These are phyloP conservation scores for Muschampia staudingeri DNA, from an alignment of 2,888 invertebrate genomes.

Conservation along the genomic window DNA sequence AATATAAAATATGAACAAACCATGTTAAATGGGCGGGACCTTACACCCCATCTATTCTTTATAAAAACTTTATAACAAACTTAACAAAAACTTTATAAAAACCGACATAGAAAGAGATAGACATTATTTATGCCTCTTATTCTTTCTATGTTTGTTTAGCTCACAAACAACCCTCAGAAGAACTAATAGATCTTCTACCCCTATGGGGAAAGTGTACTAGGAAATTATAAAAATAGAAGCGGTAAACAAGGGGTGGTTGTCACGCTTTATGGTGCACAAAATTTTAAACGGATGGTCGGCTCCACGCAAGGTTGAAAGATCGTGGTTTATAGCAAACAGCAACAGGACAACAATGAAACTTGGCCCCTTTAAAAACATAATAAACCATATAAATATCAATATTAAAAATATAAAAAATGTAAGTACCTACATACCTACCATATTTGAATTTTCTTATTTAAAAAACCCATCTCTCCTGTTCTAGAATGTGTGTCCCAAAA, in stretches of 20 bases:
- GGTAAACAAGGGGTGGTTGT: slow-evolving; percentile 65
- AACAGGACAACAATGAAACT: too few species aligned
- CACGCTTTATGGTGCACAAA: slow-evolving; percentile 28
- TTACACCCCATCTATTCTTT: background rate
- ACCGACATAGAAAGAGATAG: slow-evolving; percentile 4
- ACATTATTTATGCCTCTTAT: background rate
- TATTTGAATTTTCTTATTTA: too few species aligned
- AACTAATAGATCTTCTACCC: slow-evolving; percentile 80
- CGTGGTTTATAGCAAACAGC: background rate
- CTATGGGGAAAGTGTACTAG: slow-evolving; percentile 82
- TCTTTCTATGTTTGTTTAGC: background rate
- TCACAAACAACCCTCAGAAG: slow-evolving; percentile 47
- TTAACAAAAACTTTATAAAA: background rate
- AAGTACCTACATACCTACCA: too few species aligned
- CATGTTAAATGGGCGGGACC: background rate
- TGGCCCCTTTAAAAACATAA: too few species aligned
- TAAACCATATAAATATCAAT: too few species aligned
- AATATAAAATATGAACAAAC: background rate
- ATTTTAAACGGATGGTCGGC: slow-evolving; percentile 16
- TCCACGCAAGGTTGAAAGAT: background rate
- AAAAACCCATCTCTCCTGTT: too few species aligned
- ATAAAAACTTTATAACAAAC: background rate
- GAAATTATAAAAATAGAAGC: slow-evolving; percentile 79
- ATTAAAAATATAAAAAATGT: too few species aligned
- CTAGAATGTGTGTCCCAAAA: background rate